Evolutionary conservation across 2,113 vertebrate genomes (phyloP).

Genomic region (Chlorodrepanis virens): DNA sequence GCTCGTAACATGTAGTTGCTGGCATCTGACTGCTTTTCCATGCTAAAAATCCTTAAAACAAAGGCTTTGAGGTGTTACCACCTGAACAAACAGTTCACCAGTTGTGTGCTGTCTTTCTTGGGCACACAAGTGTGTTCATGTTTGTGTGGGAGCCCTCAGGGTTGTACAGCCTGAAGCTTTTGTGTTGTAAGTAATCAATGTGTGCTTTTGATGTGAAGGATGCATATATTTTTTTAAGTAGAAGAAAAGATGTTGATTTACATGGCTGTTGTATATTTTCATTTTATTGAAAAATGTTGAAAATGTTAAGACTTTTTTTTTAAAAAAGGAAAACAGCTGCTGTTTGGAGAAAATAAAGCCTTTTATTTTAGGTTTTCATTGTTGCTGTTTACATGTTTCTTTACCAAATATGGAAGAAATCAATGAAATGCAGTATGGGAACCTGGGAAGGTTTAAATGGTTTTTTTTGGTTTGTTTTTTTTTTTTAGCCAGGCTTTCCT

Average conservation of each 20-base stretch:
- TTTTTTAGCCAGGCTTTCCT: not conserved
- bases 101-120: not conserved
- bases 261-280: not conserved
- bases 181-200: not conserved
- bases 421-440: not conserved
- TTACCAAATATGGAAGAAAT: not conserved
- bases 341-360: conserved; percentile 1
- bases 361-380: not conserved
- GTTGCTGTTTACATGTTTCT: not conserved
- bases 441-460: not conserved
- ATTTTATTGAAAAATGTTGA: not conserved
- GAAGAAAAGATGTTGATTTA: not conserved
- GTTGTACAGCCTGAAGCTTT: not conserved
- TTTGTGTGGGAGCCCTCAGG: not conserved
- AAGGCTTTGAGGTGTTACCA: not conserved
- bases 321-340: not conserved
- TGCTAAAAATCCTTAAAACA: not conserved
- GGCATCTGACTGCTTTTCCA: not conserved
- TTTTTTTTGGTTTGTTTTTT: not conserved
- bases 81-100: not conserved
- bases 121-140: fast-evolving
- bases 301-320: not conserved
- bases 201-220: not conserved
- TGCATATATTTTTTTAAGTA: not conserved
- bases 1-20: not conserved